These are phyloP conservation scores for Crocuta crocuta DNA, from an alignment of 2,113 vertebrate genomes.

Conservation along the genomic window DNA sequence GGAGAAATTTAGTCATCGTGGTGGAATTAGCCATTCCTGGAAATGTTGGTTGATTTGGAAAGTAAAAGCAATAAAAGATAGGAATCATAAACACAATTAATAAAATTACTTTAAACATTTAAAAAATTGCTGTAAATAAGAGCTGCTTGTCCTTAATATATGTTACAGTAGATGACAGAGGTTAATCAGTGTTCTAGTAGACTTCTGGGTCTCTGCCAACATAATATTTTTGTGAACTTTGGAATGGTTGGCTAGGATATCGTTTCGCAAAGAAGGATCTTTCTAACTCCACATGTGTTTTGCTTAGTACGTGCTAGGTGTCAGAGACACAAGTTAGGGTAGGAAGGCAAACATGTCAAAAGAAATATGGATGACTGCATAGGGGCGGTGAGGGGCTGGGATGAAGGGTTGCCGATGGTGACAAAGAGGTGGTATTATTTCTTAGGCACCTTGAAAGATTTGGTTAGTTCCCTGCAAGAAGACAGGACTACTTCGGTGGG, in stretches of 20 bases:
- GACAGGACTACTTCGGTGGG: not conserved
- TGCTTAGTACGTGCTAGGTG: not conserved
- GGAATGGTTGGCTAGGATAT: not conserved
- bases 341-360: conserved; percentile 7
- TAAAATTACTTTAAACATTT: not conserved
- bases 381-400: not conserved
- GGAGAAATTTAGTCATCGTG: not conserved
- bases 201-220: not conserved
- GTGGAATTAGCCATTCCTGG: not conserved
- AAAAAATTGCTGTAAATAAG: conserved; percentile 41
- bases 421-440: not conserved
- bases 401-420: not conserved
- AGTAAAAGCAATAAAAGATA: not conserved
- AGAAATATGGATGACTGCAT: not conserved
- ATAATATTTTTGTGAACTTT: conserved; percentile 34
- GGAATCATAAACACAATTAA: not conserved
- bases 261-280: not conserved
- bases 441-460: not conserved
- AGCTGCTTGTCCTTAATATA: conserved; percentile 37
- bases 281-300: conserved; percentile 24
- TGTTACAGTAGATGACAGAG: not conserved
- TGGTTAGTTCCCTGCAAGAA: not conserved
- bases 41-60: not conserved
- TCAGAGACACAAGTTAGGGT: not conserved
- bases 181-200: not conserved